Evolutionary conservation across 2,113 vertebrate species (phyloP).

Genomic region (Prolemur simus): DNA sequence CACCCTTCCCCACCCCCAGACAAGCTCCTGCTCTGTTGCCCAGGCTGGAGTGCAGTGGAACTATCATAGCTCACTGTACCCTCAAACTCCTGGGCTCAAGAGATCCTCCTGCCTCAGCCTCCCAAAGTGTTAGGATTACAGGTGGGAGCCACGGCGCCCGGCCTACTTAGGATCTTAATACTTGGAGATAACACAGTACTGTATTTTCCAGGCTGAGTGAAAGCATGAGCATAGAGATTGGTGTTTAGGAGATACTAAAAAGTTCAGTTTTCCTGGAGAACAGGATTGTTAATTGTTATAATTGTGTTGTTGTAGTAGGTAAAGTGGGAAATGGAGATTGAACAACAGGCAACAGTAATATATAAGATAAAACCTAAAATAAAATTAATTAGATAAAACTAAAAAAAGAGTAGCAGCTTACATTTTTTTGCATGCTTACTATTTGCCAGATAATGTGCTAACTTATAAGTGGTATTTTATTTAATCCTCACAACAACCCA

Average conservation of each 20-base stretch:
- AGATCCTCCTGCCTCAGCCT: no score
- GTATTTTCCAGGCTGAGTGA: slow-evolving; percentile 14
- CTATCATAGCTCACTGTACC: no score
- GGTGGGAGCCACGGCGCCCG: no score
- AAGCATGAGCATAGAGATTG: not conserved
- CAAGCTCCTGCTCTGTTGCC: no score
- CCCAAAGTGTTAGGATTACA: no score
- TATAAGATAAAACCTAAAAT: not conserved
- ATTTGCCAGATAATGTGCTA: not conserved
- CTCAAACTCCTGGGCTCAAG: no score
- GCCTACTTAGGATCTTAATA: not conserved
- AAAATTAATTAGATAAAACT: not conserved
- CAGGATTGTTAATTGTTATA: not conserved
- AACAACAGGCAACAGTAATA: not conserved
- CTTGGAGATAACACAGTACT: not conserved
- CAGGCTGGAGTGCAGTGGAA: no score
- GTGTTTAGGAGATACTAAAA: not conserved
- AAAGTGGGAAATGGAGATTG: slow-evolving; percentile 5
- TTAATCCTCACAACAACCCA: slow-evolving; percentile 25
- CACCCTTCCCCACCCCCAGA: no score
- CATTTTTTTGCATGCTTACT: slow-evolving; percentile 33
- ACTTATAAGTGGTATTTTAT: not conserved
- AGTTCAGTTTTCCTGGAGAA: slow-evolving; percentile 29
- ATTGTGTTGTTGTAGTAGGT: not conserved
- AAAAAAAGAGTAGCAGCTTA: not conserved